A percentile compares a stretch with the other conserved stretches of the same genome.
Conservation (phyloP, 2,888 invertebrate species). For the Mesorhabditis belari region DNA sequence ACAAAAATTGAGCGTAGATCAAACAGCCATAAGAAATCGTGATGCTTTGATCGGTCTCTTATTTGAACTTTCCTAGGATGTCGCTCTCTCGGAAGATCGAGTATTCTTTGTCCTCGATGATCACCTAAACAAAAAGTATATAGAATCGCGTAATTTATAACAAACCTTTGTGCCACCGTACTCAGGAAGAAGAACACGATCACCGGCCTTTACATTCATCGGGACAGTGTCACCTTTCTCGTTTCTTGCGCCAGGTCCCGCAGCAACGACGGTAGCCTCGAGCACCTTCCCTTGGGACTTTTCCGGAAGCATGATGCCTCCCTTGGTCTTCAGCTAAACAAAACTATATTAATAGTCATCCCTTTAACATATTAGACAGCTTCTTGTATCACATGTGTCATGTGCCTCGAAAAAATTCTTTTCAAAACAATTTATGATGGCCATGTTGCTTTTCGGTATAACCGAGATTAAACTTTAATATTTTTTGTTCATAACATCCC, state of each 20-base stretch:
- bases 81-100: constrained; percentile 90
- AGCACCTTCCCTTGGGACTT: constrained; percentile 80
- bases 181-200: constrained; percentile 89
- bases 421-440: too few relatives aligned
- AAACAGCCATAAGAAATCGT: too few relatives aligned
- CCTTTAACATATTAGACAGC: too few relatives aligned
- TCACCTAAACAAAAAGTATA: constrained; percentile 15
- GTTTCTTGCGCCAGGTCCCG: constrained; percentile 81
- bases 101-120: constrained; percentile 70
- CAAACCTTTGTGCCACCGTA: constrained; percentile 95
- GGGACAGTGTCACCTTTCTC: constrained; percentile 57
- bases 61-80: constrained; percentile 74
- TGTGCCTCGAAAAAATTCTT: too few relatives aligned
- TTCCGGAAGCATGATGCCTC: constrained; percentile 94
- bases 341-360: too few relatives aligned
- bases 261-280: constrained; percentile 86
- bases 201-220: constrained; percentile 65
- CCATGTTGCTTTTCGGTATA: too few relatives aligned
- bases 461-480: too few relatives aligned
- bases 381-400: too few relatives aligned
- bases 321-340: constrained; percentile 52
- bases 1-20: too few relatives aligned
- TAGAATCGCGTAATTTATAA: constrained; percentile 4
- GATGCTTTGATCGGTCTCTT: too few relatives aligned
- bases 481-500: too few relatives aligned